Conservation (phyloP, 2,888 invertebrate genomes). For the Pseudoips prasinana region DNA sequence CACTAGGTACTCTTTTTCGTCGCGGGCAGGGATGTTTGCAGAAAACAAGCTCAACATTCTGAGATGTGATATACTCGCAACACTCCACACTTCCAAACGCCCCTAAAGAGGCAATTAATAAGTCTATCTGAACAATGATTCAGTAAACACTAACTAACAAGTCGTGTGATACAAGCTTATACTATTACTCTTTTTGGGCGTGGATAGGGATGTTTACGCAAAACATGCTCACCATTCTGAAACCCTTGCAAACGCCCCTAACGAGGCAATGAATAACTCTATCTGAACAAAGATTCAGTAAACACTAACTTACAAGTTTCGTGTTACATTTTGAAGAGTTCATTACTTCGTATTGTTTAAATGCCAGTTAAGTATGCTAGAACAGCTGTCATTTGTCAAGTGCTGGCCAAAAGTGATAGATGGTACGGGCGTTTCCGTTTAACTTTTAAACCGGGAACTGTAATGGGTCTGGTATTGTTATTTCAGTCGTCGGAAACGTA, state of each 20-base stretch:
- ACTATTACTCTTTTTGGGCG: too few species aligned
- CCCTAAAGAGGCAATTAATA: too few species aligned
- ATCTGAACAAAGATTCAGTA: constrained; percentile 16
- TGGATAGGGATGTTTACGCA: too few species aligned
- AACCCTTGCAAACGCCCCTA: constrained; percentile 15
- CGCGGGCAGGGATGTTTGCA: too few species aligned
- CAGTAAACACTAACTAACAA: too few species aligned
- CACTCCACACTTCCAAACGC: constrained; percentile 11
- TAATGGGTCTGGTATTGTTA: constrained; percentile 66
- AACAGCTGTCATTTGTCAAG: constrained; percentile 56
- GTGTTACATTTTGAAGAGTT: constrained; percentile 38
- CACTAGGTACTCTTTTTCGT: too few species aligned
- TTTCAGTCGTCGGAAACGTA: constrained; percentile 74
- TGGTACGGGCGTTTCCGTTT: constrained; percentile 58
- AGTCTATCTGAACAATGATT: too few species aligned
- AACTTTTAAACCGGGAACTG: constrained; percentile 43
- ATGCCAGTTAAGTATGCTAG: constrained; percentile 35
- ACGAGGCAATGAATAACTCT: constrained; percentile 22
- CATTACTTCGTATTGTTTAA: constrained; percentile 44
- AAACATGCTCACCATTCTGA: too few species aligned
- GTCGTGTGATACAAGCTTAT: too few species aligned
- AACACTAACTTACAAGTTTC: constrained; percentile 31
- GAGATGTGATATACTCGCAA: too few species aligned
- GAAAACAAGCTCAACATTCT: too few species aligned
- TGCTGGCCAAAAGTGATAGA: constrained; percentile 66